These are phyloP conservation scores for Leptodactylus fuscus DNA, from an alignment of 2,113 vertebrate species.

Conservation along the genomic window DNA sequence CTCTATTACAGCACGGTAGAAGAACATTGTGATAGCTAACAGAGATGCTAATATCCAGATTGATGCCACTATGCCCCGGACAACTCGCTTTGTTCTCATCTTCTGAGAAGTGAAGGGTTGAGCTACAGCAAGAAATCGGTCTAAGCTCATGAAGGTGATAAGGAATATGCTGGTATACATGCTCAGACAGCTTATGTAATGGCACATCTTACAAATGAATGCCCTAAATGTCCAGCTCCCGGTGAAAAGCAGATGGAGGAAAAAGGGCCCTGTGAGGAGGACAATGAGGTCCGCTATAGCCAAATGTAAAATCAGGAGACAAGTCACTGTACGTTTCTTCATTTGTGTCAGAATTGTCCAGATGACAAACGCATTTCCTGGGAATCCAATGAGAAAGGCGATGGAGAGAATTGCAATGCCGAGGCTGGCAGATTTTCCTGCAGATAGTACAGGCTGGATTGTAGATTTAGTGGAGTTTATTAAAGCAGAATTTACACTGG, in stretches of 20 bases:
- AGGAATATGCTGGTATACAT: constrained; percentile 76
- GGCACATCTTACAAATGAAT: constrained; percentile 75
- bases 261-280: constrained; percentile 82
- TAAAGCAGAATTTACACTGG: not conserved
- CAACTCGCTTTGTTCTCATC: constrained; percentile 65
- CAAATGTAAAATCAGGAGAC: constrained; percentile 84
- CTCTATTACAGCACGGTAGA: not conserved
- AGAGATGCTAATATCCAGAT: constrained; percentile 69
- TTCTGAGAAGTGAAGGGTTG: constrained; percentile 71
- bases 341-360: constrained; percentile 82
- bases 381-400: constrained; percentile 81
- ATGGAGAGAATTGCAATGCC: constrained; percentile 74
- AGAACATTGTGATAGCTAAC: constrained; percentile 65
- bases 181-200: constrained; percentile 80
- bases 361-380: constrained; percentile 84
- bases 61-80: constrained; percentile 54
- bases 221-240: constrained; percentile 74
- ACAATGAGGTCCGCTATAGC: constrained; percentile 81
- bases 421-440: not conserved
- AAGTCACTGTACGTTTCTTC: constrained; percentile 78
- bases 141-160: constrained; percentile 71
- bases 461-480: not conserved
- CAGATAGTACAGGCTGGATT: not conserved
- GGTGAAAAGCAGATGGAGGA: constrained; percentile 71
- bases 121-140: constrained; percentile 71